Evolutionary conservation across 2,888 invertebrate genomes (phyloP).

Genomic region (Barypeithes pellucidus): DNA sequence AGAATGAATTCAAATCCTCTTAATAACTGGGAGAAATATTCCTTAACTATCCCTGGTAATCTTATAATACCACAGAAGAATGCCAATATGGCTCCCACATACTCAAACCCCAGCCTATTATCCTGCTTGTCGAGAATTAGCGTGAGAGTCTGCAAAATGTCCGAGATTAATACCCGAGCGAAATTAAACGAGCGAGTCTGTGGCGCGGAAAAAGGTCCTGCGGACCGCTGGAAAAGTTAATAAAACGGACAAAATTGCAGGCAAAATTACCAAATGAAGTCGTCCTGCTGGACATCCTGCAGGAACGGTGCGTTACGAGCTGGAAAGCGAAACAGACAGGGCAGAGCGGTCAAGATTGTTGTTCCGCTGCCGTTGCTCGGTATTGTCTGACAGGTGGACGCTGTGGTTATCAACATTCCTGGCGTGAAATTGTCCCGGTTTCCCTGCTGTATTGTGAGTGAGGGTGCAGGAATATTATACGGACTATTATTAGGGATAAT

Average conservation of each 20-base stretch:
- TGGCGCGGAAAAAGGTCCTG: slow-evolving; percentile 50
- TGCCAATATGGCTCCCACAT: slow-evolving; percentile 27
- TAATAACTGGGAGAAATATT: slow-evolving; percentile 24
- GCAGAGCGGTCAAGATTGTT: slow-evolving; percentile 63
- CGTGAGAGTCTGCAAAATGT: slow-evolving; percentile 46
- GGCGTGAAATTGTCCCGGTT: slow-evolving; percentile 61
- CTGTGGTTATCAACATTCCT: slow-evolving; percentile 68
- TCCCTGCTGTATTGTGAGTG: slow-evolving; percentile 24
- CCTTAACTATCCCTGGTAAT: slow-evolving; percentile 27
- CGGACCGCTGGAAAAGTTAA: slow-evolving; percentile 49
- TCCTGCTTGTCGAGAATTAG: slow-evolving; percentile 41
- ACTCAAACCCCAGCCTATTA: slow-evolving; percentile 30
- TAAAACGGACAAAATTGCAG: slow-evolving; percentile 49
- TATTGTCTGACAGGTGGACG: slow-evolving; percentile 58
- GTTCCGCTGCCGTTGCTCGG: slow-evolving; percentile 57
- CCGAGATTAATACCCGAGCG: slow-evolving; percentile 43
- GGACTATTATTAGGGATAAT: background rate
- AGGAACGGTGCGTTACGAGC: slow-evolving; percentile 29
- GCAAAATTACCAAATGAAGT: slow-evolving; percentile 51
- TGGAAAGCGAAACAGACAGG: slow-evolving; percentile 49
- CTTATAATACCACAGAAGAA: slow-evolving; percentile 30
- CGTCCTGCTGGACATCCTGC: slow-evolving; percentile 26
- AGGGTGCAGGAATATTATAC: slow-evolving; percentile 4
- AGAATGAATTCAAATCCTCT: slow-evolving; percentile 20
- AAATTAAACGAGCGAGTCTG: slow-evolving; percentile 45